Percentiles rank a stretch among this genome's conserved stretches.
Conservation (phyloP, 37 sponge, comb jelly and placozoan species). For the Ianthella basta region DNA sequence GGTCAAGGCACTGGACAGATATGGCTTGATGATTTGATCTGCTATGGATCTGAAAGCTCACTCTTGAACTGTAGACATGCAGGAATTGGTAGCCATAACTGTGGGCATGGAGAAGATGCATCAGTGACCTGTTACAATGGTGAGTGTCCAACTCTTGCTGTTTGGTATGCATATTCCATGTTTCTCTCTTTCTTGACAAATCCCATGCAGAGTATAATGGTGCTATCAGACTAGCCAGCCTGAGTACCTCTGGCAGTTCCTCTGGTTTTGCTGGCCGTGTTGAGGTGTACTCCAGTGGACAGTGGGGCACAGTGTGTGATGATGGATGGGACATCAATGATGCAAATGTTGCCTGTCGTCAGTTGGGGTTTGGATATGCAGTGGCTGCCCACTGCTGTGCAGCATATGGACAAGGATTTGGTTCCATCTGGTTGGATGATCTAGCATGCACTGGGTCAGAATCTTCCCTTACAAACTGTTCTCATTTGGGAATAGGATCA, state of each 20-base stretch:
- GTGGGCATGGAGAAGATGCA: background rate
- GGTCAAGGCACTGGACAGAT: background rate
- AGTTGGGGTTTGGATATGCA: conserved; percentile 25
- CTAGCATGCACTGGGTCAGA: conserved; percentile 38
- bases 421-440: conserved; percentile 44
- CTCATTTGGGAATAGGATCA: background rate
- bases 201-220: too few relatives aligned
- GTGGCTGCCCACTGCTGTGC: background rate
- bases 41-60: background rate
- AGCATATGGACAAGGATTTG: background rate
- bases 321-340: conserved; percentile 12
- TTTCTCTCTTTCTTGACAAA: too few relatives aligned
- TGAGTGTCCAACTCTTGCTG: too few relatives aligned
- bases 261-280: conserved; percentile 27
- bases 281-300: conserved; percentile 28
- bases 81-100: background rate
- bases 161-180: too few relatives aligned
- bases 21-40: background rate
- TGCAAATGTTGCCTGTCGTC: conserved; percentile 26
- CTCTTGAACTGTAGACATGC: background rate
- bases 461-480: conserved; percentile 25
- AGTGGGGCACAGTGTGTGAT: conserved; percentile 48
- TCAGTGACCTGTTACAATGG: background rate
- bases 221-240: too few relatives aligned
- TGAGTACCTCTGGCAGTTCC: too few relatives aligned